These are phyloP conservation scores for Gymnarchus niloticus DNA, from an alignment of 2,113 vertebrate genomes.

Conservation along the genomic window DNA sequence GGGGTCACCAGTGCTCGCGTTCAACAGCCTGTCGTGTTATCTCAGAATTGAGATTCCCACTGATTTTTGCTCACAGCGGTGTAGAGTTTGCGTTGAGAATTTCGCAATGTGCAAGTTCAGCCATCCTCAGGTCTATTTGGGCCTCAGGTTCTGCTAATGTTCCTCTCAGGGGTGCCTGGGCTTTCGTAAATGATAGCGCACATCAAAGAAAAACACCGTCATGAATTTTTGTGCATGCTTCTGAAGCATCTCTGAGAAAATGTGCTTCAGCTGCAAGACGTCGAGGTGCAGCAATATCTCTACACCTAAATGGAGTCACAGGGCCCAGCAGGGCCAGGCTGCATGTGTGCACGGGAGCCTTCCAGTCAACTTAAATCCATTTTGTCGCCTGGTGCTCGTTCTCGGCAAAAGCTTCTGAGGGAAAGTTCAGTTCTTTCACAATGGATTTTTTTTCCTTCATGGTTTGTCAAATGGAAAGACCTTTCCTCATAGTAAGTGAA, in stretches of 20 bases:
- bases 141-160: constrained; percentile 11
- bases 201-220: neutral
- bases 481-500: neutral
- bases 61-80: constrained; percentile 42
- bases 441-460: neutral
- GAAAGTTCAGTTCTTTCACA: neutral
- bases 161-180: neutral
- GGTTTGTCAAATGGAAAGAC: neutral
- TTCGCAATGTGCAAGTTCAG: constrained; percentile 26
- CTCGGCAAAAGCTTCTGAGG: neutral
- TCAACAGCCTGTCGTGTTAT: constrained; percentile 35
- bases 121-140: neutral
- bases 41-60: constrained; percentile 36
- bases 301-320: neutral
- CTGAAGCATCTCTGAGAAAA: neutral
- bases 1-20: constrained; percentile 26
- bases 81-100: constrained; percentile 22
- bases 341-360: neutral
- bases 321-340: neutral
- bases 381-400: neutral
- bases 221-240: neutral
- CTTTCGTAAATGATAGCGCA: neutral
- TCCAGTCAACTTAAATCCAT: neutral
- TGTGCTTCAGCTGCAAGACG: neutral
- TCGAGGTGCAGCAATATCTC: neutral